Evolutionary conservation across 2,113 vertebrate genomes (phyloP), one percentile per base, ranked within the genome.

Genomic region (Hippocampus comes): DNA sequence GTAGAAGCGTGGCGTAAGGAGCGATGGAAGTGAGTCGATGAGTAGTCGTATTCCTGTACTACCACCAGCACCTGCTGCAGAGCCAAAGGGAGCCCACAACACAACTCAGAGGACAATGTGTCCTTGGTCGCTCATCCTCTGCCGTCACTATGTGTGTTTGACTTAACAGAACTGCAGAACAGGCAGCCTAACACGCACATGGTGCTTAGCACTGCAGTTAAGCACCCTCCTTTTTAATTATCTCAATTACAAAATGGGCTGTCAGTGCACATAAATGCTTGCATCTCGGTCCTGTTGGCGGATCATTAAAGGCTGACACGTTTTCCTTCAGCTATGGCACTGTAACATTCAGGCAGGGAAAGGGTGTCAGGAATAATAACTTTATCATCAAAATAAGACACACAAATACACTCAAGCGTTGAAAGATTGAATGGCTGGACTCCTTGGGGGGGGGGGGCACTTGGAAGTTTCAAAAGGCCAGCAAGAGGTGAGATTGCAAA

Each of bases 201-300:
- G 63, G 67, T 38, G 61, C 53, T 4, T 57, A 56, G 60, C 75
- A 68, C 34, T 80, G 78, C 67, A 75, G 8, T 74, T 78, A 56
- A 21, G 15, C 14, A 8, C 23, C 42, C 8, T 59, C 67, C 38
- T 43, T 83, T 88, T 87, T 85, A 85, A 90, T 91, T 63, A 88
- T 88, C 71, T 87, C 85, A 86, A 89, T 90, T 84, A 86, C 81
- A 68, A 78, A 86, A 86, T 86, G 72, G 78, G 76, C 75, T 89
- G 81, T 83, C 81, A 84, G 64, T 46, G 41, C 55, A 72, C 76
- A 65, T 71, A 84, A 85, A 83, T 76, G 73, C 82, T 80, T 67
- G 42, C 74, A 71, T 80, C 75, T 75, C 74, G 49, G 11, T 76
- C 63, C 61, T 76, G 82, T 84, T 75, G 67, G 77, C 34, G 67